Percentiles rank a stretch among this genome's conserved stretches.
Conservation (phyloP, 2,797 vertebrate species). For the Peromyscus eremicus region DNA sequence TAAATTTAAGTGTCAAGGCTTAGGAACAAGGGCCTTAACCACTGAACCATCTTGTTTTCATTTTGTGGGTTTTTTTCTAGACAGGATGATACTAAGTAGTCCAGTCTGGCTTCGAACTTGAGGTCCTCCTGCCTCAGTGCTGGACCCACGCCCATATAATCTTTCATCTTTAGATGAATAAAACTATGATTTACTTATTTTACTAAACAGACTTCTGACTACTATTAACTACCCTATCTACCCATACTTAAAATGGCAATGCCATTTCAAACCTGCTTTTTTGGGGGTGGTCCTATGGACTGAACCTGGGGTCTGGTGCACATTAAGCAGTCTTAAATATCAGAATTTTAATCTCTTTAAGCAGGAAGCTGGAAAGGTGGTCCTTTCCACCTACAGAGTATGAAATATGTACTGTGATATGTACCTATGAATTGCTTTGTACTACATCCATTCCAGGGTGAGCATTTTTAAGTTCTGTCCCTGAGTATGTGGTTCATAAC, state of each 20-base stretch:
- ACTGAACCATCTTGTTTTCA: neutral
- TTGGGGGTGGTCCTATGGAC: neutral
- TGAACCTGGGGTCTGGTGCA: neutral
- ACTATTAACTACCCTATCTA: neutral
- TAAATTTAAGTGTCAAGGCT: neutral
- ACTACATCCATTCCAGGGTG: conserved; percentile 17
- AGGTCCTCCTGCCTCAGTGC: neutral
- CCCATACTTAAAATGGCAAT: neutral
- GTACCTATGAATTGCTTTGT: neutral
- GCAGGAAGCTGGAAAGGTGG: neutral
- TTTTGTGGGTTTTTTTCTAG: neutral
- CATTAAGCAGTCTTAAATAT: conserved; percentile 37
- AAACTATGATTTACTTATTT: conserved; percentile 37
- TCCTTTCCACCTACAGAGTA: neutral
- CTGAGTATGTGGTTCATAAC: neutral
- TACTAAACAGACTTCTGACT: conserved; percentile 31
- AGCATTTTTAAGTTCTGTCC: conserved; percentile 17
- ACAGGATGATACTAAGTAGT: neutral
- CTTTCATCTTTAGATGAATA: conserved; percentile 57
- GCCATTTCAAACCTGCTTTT: conserved; percentile 1
- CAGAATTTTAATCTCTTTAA: conserved; percentile 43
- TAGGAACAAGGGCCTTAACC: neutral
- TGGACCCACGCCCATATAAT: neutral
- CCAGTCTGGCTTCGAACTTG: neutral
- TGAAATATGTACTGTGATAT: neutral